Evolutionary conservation across 2,113 vertebrate genomes (phyloP).

Genomic region (Ploceus nigricollis): DNA sequence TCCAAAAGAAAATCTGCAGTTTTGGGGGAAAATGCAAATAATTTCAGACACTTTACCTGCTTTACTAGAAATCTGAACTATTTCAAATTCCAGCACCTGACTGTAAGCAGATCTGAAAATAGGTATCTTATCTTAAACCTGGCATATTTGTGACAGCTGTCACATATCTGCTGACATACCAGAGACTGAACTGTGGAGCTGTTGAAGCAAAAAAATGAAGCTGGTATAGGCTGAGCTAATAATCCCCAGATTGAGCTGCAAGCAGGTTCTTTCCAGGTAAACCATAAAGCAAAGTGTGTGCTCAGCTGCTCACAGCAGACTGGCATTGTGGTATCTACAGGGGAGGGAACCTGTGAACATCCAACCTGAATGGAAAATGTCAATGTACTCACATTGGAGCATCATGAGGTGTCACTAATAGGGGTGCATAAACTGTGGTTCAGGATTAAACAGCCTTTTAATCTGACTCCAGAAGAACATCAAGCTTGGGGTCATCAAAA

Average conservation of each 20-base stretch:
- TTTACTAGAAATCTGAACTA: slow-evolving; percentile 10
- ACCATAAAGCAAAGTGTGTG: background rate
- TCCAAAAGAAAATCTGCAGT: background rate
- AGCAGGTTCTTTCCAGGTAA: background rate
- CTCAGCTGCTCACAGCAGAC: background rate
- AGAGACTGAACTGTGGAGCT: background rate
- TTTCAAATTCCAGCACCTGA: slow-evolving; percentile 9
- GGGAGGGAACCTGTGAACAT: background rate
- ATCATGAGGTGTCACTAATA: background rate
- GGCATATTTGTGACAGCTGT: slow-evolving; percentile 38
- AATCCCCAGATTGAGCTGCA: background rate
- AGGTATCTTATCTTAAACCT: slow-evolving; percentile 36
- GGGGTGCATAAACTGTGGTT: background rate
- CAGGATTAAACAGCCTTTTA: background rate
- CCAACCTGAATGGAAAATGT: background rate
- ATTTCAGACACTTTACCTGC: background rate
- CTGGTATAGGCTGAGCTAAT: background rate
- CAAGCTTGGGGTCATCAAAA: background rate
- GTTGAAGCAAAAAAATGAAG: background rate
- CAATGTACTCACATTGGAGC: background rate
- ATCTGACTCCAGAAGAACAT: background rate
- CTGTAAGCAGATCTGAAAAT: slow-evolving; percentile 40
- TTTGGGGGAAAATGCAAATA: background rate
- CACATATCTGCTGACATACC: slow-evolving; percentile 31
- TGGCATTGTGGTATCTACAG: background rate